phyloP scores from a whole-genome alignment of 2,113 vertebrate species.

The Acanthisitta chloris region DNA sequence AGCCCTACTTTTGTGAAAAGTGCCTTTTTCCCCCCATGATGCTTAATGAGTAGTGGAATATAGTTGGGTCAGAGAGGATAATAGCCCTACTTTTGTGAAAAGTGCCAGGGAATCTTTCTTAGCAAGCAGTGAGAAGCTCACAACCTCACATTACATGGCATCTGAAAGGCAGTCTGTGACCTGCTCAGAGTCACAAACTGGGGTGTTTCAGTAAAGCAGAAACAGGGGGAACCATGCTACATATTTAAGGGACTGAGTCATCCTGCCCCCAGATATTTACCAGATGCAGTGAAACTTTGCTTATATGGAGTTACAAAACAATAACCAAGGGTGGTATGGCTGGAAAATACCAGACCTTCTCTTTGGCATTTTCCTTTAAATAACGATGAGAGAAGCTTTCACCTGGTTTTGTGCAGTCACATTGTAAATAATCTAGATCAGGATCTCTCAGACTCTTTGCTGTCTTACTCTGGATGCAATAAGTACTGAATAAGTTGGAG shows the following conservation, averaged over 20 bases:
- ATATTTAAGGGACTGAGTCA: not conserved
- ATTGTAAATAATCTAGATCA: not conserved
- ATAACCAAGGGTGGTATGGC: not conserved
- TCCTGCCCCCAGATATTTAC: not conserved
- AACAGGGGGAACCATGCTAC: not conserved
- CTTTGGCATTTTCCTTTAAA: not conserved
- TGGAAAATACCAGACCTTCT: not conserved
- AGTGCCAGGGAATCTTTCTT: not conserved
- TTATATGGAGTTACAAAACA: not conserved
- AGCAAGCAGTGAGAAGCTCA: not conserved
- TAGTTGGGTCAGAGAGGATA: constrained; percentile 33
- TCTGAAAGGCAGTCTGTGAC: not conserved
- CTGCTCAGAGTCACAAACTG: not conserved
- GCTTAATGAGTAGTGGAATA: constrained; percentile 3
- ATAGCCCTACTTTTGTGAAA: constrained; percentile 33
- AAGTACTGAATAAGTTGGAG: not conserved
- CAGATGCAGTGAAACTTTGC: not conserved
- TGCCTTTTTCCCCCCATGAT: not conserved
- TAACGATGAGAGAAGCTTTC: not conserved
- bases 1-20: constrained; percentile 23
- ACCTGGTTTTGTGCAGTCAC: not conserved
- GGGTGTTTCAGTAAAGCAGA: not conserved
- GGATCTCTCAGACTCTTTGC: not conserved
- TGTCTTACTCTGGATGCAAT: not conserved
- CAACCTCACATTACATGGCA: not conserved